Conservation (phyloP, 1,140 invertebrate species). For the Drosophila parvula region DNA sequence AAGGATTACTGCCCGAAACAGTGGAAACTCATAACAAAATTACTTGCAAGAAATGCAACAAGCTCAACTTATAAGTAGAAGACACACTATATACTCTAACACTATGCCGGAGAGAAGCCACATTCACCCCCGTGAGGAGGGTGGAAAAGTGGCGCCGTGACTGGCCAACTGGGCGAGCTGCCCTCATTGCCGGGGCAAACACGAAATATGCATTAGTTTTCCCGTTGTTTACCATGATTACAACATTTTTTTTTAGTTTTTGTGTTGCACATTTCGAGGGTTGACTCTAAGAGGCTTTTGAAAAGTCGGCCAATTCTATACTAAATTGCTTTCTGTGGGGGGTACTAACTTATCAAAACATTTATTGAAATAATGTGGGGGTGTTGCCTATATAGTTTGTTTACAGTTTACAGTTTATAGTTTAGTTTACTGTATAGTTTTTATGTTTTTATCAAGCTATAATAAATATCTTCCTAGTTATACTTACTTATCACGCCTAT, state of each 20-base stretch:
- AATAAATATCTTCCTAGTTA: too few species aligned
- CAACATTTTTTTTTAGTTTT: slow-evolving; percentile 46
- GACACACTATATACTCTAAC: slow-evolving; percentile 13
- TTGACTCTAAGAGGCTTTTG: slow-evolving; percentile 40
- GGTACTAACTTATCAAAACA: slow-evolving; percentile 6
- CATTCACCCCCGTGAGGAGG: slow-evolving; percentile 38
- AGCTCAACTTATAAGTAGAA: slow-evolving; percentile 51
- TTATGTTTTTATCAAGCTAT: not conserved
- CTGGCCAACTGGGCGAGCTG: slow-evolving; percentile 32
- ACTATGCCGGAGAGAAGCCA: not conserved
- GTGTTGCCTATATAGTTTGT: too few species aligned
- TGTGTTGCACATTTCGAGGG: slow-evolving; percentile 27
- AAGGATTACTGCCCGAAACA: slow-evolving; percentile 68
- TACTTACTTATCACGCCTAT: too few species aligned
- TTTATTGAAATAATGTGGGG: not conserved
- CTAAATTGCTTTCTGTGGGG: slow-evolving; percentile 5
- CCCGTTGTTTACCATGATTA: slow-evolving; percentile 65
- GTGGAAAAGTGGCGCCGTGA: slow-evolving; percentile 27
- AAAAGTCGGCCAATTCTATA: slow-evolving; percentile 32
- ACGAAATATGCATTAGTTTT: slow-evolving; percentile 78
- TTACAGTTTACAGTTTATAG: too few species aligned
- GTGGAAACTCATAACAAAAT: slow-evolving; percentile 77
- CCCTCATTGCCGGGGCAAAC: slow-evolving; percentile 47
- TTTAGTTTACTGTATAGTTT: not conserved
- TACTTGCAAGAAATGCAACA: slow-evolving; percentile 80